Evolutionary conservation across 2,888 invertebrate genomes (phyloP), one percentile per base, ranked within the genome.

Genomic region (Caenorhabditis sp.): DNA sequence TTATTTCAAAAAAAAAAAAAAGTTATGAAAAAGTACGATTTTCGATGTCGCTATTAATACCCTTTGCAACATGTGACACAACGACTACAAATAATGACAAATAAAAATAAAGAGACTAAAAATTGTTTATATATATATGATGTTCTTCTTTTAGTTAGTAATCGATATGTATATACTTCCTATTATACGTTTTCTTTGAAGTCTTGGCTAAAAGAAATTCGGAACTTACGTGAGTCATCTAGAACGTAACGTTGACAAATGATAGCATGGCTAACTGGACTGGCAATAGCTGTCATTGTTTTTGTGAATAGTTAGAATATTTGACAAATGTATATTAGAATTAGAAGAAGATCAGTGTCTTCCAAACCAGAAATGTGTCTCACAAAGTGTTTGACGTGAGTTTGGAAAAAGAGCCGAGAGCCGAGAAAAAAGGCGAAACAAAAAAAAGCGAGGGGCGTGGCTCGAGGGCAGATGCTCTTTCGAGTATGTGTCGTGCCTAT

Each of bases 201-300:
- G 1, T 56, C 26, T 56, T 17, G 20, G 21, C 2, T 2, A 53
- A 21, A 23, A 26, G 14, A 57, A 43, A n/a, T n/a, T n/a, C n/a
- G n/a, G n/a, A 49, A 80, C 82, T 78, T 64, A 85, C 85, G 82
- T 26, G 72, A 64, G 54, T 85, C 85, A 63, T 79, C 76, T 23
- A 85, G 71, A 7, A 85, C 78, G 63, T 85, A 85, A 70, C 85
- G 73, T 31, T 84, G 79, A 57, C 85, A 85, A 56, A 78, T 76
- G 59, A 78, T 78, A 27, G 71, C 70, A 27, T 76, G 78, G 36
- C 68, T 59, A 25, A 74, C 59, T 1, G 74, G 74, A 31, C 53
- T 69, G 0, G 67, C 69, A 50, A 74, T 74, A 17, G 69, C 69
- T 31, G 74, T 70, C 74, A 74, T 74, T 60, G 23, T 59, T 23